Conservation (phyloP, 1,140 invertebrate genomes). For the Arion vulgaris region DNA sequence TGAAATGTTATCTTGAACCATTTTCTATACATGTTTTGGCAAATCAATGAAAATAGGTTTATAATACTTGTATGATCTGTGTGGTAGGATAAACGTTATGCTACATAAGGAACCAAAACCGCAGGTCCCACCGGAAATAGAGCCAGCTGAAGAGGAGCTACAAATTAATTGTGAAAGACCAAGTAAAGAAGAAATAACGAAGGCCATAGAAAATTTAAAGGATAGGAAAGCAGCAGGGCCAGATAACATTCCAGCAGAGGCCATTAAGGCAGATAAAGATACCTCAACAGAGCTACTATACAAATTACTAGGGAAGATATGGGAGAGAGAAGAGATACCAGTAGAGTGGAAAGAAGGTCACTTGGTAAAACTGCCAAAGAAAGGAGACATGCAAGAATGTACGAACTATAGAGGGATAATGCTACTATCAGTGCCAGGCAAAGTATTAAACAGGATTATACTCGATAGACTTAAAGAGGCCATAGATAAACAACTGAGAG, state of each 20-base stretch:
- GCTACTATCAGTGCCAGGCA: constrained; percentile 38
- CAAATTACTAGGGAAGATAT: not conserved
- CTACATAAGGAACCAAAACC: not conserved
- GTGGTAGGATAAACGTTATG: no score
- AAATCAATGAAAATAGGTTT: no score
- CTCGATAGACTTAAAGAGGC: constrained; percentile 36
- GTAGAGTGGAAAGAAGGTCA: constrained; percentile 16
- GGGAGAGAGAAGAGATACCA: no score
- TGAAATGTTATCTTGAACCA: no score
- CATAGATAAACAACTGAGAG: constrained; percentile 33
- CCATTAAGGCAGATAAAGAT: constrained; percentile 38
- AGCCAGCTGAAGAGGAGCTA: not conserved
- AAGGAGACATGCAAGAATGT: constrained; percentile 46
- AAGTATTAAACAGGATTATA: constrained; percentile 41
- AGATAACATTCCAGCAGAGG: constrained; percentile 42
- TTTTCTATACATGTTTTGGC: no score
- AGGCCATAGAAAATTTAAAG: not conserved
- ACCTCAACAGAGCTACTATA: constrained; percentile 20
- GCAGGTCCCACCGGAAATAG: not conserved
- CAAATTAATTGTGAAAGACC: not conserved
- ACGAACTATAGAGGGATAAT: constrained; percentile 52
- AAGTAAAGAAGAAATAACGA: not conserved
- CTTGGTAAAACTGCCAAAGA: constrained; percentile 44
- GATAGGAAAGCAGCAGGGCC: constrained; percentile 34
- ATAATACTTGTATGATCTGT: no score